Conservation (phyloP, 2,888 invertebrate species). For the Agriopis aurantiaria region DNA sequence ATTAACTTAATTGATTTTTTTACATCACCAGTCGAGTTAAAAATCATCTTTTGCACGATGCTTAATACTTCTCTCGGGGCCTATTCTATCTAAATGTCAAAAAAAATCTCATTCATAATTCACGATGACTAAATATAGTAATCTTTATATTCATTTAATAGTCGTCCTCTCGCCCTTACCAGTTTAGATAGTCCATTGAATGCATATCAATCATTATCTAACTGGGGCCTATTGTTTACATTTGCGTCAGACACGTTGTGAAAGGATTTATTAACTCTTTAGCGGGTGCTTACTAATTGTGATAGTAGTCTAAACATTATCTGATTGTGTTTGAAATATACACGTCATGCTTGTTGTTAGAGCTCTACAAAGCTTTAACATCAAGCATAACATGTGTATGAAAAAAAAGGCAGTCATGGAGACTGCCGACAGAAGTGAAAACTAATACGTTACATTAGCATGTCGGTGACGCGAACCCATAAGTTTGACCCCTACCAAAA, state of each 20-base stretch:
- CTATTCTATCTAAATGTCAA: too few relatives aligned
- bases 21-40: too few relatives aligned
- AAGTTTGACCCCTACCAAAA: too few relatives aligned
- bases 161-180: conserved; percentile 40
- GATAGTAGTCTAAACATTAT: conserved; percentile 7
- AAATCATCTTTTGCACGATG: too few relatives aligned
- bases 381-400: too few relatives aligned
- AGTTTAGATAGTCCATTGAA: conserved; percentile 59
- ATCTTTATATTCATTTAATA: conserved; percentile 48
- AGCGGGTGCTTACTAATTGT: conserved; percentile 8
- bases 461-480: too few relatives aligned
- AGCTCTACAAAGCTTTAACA: not conserved
- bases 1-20: too few relatives aligned
- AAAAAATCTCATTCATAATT: not conserved
- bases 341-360: not conserved
- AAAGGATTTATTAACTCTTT: conserved; percentile 41
- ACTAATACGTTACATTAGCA: too few relatives aligned
- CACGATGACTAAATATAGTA: not conserved
- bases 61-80: too few relatives aligned
- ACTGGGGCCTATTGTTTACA: conserved; percentile 56
- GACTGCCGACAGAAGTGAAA: too few relatives aligned
- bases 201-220: conserved; percentile 49
- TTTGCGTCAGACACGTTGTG: conserved; percentile 59
- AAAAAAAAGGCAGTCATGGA: too few relatives aligned
- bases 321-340: conserved; percentile 2